phyloP scores from a whole-genome alignment of 2,113 vertebrate genomes.

The Petaurus breviceps region DNA sequence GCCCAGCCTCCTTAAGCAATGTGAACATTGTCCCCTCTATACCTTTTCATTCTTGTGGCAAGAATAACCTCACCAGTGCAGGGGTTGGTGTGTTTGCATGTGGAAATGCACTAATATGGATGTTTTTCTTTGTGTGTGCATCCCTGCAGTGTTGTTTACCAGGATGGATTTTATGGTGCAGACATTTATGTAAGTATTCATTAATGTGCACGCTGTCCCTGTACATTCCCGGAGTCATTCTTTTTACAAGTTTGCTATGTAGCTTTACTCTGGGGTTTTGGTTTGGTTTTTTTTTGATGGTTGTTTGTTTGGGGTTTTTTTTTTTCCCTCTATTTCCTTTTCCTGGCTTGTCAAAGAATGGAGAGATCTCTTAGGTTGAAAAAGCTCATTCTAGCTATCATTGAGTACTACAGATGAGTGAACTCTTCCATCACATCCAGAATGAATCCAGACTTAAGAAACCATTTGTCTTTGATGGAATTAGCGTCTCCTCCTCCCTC shows the following conservation, averaged over 20 bases:
- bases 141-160: slow-evolving; percentile 98
- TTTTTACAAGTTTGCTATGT: slow-evolving; percentile 85
- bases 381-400: slow-evolving; percentile 68
- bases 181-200: slow-evolving; percentile 99
- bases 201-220: slow-evolving; percentile 86
- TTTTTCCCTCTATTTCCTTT: slow-evolving; percentile 65
- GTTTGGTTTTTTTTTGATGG: background rate
- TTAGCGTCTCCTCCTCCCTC: background rate
- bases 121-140: slow-evolving; percentile 93
- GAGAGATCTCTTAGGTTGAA: slow-evolving; percentile 69
- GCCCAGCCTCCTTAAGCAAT: slow-evolving; percentile 82
- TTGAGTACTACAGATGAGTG: slow-evolving; percentile 71
- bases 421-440: slow-evolving; percentile 70
- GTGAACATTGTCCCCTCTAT: slow-evolving; percentile 72
- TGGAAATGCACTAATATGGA: slow-evolving; percentile 92
- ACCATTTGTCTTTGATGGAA: slow-evolving; percentile 29
- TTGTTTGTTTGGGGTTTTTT: background rate
- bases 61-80: slow-evolving; percentile 85
- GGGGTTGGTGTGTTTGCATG: slow-evolving; percentile 89
- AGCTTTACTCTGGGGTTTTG: slow-evolving; percentile 59
- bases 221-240: slow-evolving; percentile 82
- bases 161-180: slow-evolving; percentile 99
- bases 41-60: slow-evolving; percentile 79
- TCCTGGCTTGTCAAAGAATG: slow-evolving; percentile 72
- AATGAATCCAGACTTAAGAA: slow-evolving; percentile 65